Evolutionary conservation across 2,888 invertebrate genomes (phyloP), one percentile per base, ranked within the genome.

Genomic region (Caradrina kadenii): DNA sequence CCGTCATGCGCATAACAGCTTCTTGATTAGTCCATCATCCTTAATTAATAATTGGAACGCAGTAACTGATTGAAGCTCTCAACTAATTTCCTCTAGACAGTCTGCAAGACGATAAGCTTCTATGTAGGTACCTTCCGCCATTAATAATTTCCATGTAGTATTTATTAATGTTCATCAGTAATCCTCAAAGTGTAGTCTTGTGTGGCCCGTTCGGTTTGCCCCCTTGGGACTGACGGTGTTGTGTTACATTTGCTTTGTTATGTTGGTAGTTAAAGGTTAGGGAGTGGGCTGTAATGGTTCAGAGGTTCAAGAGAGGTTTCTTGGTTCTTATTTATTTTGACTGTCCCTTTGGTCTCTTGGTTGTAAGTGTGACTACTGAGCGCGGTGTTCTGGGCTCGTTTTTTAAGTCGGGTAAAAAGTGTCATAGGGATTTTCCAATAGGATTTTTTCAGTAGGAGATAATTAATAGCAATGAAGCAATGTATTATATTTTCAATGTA

Each of bases 171-270:
- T 59, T 67, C 50, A 69, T 39, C 52, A 58, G 74, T 85, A 80
- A 85, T 83, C 75, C 73, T 70, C 76, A 73, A 74, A 81, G 82
- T 69, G 81, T 11, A 70, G 60, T 69, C 63, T 61, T 79, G 82
- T 73, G 83, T 73, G 82, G 84, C 55, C 74, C 62, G 64, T 63
- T 73, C 73, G 68, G 82, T 66, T 71, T 67, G 54, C 71, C 64
- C 82, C 85, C 77, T 21, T 48, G 85, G 73, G 82, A 65, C 7
- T 11, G 17, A 62, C 69, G 69, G 71, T 72, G 83, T 80, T 82
- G 68, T 67, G 69, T 71, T 74, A 87, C 86, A 80, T 85, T 88
- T 79, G 85, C 87, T 80, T 73, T 71, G 81, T 69, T 78, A 78
- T 80, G 78, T 79, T 83, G 84, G 79, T 71, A 77, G 76, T 70